Evolutionary conservation across 2,113 vertebrate species (phyloP).

Genomic region (Cyprinus carpio): DNA sequence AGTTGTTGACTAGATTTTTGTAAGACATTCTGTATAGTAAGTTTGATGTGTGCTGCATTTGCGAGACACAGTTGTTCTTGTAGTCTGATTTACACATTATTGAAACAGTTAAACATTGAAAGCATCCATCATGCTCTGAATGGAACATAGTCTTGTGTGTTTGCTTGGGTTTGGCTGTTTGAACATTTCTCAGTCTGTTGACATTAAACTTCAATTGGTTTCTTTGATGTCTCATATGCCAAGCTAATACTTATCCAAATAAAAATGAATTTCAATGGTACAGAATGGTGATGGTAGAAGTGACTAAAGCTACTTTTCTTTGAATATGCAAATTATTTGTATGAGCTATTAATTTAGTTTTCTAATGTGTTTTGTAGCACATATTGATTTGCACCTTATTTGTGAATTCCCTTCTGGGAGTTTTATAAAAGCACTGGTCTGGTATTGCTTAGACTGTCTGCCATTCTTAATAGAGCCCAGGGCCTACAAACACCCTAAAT

Average conservation of each 20-base stretch:
- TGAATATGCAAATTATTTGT: not conserved
- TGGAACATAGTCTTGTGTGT: not conserved
- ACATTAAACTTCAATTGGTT: slow-evolving; percentile 17
- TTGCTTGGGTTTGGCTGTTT: slow-evolving; percentile 7
- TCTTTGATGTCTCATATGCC: not conserved
- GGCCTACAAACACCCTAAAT: slow-evolving; percentile 12
- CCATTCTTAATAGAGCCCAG: not conserved
- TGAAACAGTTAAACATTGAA: not conserved
- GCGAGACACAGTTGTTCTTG: not conserved
- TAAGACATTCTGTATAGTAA: not conserved
- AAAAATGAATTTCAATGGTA: not conserved
- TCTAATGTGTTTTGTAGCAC: slow-evolving; percentile 4
- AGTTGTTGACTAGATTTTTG: not conserved
- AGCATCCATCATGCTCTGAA: not conserved
- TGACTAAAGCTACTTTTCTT: not conserved
- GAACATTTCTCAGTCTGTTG: not conserved
- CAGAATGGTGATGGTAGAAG: not conserved
- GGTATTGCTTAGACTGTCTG: not conserved
- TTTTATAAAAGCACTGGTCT: slow-evolving; percentile 14
- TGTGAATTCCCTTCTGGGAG: not conserved
- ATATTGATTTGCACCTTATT: not conserved
- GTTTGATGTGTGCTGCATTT: not conserved
- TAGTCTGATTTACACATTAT: not conserved
- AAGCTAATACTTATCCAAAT: not conserved
- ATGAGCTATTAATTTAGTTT: not conserved